These are phyloP conservation scores for Pitangus sulphuratus DNA, from an alignment of 2,797 vertebrate genomes.

Conservation along the genomic window DNA sequence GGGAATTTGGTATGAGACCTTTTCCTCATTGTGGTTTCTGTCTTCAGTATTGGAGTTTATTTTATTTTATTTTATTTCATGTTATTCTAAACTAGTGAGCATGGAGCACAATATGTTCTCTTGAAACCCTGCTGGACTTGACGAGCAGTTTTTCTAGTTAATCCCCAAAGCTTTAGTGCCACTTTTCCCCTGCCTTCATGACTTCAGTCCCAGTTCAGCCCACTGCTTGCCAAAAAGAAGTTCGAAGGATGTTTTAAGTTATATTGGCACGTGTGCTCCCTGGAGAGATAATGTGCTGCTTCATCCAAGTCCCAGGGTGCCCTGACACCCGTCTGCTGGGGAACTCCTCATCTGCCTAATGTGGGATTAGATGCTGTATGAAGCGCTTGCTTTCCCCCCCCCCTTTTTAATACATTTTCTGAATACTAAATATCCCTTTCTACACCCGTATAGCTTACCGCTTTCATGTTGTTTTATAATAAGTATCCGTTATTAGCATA, in stretches of 20 bases:
- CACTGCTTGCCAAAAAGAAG: conserved; percentile 1
- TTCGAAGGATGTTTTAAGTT: not conserved
- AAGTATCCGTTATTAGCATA: conserved; percentile 51
- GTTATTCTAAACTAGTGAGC: not conserved
- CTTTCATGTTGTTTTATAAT: conserved; percentile 65
- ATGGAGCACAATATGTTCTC: not conserved
- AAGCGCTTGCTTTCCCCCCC: not conserved
- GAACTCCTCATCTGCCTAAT: conserved; percentile 53
- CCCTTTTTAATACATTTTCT: conserved; percentile 29
- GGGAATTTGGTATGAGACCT: not conserved
- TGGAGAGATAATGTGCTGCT: not conserved
- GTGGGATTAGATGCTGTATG: conserved; percentile 41
- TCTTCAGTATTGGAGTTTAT: not conserved
- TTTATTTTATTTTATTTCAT: not conserved
- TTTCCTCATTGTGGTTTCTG: not conserved
- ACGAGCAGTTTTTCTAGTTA: not conserved
- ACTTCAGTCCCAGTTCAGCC: not conserved
- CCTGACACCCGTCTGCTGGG: conserved; percentile 44
- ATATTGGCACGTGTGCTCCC: not conserved
- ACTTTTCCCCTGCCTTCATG: not conserved
- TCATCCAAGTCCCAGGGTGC: conserved; percentile 31
- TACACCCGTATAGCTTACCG: conserved; percentile 43
- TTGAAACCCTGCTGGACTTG: not conserved
- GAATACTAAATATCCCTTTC: conserved; percentile 36
- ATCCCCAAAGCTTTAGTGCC: not conserved